Evolutionary conservation across 1,140 invertebrate species (phyloP).

Genomic region (Zaprionus ornatus): DNA sequence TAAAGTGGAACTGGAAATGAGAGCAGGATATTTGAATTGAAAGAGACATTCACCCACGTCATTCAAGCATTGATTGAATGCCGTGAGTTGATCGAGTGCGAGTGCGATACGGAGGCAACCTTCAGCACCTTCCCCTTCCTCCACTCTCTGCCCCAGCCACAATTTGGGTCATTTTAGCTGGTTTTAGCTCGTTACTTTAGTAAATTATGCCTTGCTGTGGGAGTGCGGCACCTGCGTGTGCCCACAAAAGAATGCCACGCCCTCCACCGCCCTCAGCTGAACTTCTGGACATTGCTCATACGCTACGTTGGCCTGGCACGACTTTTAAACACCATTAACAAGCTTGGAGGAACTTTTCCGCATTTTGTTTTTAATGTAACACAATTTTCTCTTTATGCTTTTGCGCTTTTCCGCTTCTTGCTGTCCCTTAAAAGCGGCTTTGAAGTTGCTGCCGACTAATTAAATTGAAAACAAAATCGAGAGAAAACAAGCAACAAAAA

Average conservation of each 20-base stretch:
- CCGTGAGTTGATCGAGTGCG: conserved; percentile 5
- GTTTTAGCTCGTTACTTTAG: neutral
- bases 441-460: conserved; percentile 47
- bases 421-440: conserved; percentile 40
- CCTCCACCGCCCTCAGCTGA: neutral
- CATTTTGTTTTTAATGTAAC: conserved; percentile 17
- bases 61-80: conserved; percentile 31
- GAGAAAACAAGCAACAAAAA: conserved; percentile 24
- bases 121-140: neutral
- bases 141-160: neutral
- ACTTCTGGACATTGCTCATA: conserved; percentile 35
- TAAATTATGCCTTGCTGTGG: conserved; percentile 18
- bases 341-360: conserved; percentile 10
- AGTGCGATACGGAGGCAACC: conserved; percentile 4
- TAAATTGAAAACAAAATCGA: conserved; percentile 27
- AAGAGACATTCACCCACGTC: conserved; percentile 10
- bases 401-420: neutral
- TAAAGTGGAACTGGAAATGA: conserved; percentile 3
- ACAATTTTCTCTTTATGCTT: conserved; percentile 3
- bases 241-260: conserved; percentile 15
- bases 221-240: conserved; percentile 38
- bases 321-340: conserved; percentile 44
- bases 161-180: conserved; percentile 9
- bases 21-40: conserved; percentile 22
- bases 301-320: conserved; percentile 29